phyloP scores from a whole-genome alignment of 2,797 vertebrate genomes.

The Syngnathus acus region DNA sequence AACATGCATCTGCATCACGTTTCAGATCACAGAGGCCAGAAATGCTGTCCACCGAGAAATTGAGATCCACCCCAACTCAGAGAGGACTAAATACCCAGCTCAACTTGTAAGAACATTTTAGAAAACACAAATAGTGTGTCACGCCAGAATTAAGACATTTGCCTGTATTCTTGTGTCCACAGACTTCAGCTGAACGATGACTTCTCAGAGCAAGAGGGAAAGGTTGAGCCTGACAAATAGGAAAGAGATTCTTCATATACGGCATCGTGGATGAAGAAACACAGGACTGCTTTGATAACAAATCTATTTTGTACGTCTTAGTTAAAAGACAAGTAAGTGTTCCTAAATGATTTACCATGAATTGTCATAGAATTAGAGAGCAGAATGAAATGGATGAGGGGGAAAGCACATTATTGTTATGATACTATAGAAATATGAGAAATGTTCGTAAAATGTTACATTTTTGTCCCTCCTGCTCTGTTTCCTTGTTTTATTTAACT shows the following conservation, averaged over 20 bases:
- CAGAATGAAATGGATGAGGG: background rate
- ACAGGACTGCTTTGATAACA: background rate
- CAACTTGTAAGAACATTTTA: slow-evolving; percentile 47
- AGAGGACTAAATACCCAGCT: slow-evolving; percentile 54
- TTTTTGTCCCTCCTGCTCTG: background rate
- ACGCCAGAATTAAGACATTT: background rate
- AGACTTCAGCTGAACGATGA: slow-evolving; percentile 62
- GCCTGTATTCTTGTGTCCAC: background rate
- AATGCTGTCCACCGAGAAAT: slow-evolving; percentile 21
- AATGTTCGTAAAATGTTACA: background rate
- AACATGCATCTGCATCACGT: background rate
- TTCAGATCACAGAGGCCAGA: slow-evolving; percentile 40
- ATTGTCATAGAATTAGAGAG: background rate
- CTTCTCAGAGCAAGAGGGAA: slow-evolving; percentile 46
- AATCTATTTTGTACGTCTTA: background rate
- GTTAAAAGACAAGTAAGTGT: background rate
- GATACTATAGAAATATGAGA: background rate
- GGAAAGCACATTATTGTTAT: background rate
- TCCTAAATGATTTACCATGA: background rate
- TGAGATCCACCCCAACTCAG: slow-evolving; percentile 6
- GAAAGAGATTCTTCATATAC: slow-evolving; percentile 39
- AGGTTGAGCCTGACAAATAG: slow-evolving; percentile 51
- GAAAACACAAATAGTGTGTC: slow-evolving; percentile 1
- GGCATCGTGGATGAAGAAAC: slow-evolving; percentile 56
- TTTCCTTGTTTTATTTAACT: background rate